phyloP scores from a whole-genome alignment of 1,140 invertebrate genomes.

The Popillia japonica region DNA sequence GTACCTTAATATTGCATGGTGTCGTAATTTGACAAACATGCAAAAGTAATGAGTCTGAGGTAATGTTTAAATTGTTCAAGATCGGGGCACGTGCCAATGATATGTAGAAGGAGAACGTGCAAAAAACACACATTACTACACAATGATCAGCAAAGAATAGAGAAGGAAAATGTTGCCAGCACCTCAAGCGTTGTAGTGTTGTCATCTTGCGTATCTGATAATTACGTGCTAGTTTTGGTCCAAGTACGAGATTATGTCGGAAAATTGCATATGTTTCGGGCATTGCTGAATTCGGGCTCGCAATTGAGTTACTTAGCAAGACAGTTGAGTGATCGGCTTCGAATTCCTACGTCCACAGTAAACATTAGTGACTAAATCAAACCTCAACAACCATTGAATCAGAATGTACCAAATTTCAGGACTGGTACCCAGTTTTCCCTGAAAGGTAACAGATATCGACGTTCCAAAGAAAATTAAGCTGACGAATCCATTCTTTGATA shows the following conservation, averaged over 20 bases:
- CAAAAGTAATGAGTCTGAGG: constrained; percentile 1
- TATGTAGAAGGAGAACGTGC: neutral
- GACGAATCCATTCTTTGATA: constrained; percentile 56
- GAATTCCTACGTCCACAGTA: neutral
- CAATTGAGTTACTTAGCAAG: neutral
- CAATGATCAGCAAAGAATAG: neutral
- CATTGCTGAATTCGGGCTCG: neutral
- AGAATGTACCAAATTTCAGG: constrained; percentile 45
- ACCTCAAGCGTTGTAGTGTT: neutral
- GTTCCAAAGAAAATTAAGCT: constrained; percentile 45
- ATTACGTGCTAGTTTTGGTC: constrained; percentile 8
- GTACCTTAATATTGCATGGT: too few relatives aligned
- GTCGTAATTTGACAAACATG: constrained; percentile 2
- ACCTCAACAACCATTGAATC: neutral
- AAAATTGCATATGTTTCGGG: neutral
- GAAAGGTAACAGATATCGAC: constrained; percentile 45
- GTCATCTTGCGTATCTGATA: neutral
- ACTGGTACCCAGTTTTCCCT: constrained; percentile 46
- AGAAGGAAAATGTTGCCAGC: neutral
- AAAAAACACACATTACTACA: constrained; percentile 34
- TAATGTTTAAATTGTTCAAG: constrained; percentile 31
- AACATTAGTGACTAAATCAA: constrained; percentile 22
- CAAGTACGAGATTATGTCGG: neutral
- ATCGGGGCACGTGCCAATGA: neutral
- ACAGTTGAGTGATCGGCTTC: neutral